Percentiles rank a stretch among this genome's conserved stretches.
Evolutionary conservation across 2,113 vertebrate genomes (phyloP).

Genomic region (Siphamia tubifer): DNA sequence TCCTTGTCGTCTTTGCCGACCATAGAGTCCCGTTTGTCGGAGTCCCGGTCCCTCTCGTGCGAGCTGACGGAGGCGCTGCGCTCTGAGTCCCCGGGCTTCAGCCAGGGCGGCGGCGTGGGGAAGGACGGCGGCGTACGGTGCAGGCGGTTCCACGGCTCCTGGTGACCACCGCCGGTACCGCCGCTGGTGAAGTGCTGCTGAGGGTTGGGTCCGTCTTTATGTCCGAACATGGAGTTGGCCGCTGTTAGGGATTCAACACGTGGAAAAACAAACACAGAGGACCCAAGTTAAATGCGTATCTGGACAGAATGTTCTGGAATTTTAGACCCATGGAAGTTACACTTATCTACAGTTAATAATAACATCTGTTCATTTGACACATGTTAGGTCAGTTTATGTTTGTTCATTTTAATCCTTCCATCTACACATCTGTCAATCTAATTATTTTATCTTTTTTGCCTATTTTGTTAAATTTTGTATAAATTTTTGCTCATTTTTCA

Average conservation of each 20-base stretch:
- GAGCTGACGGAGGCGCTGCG: conserved; percentile 91
- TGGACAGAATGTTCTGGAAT: neutral
- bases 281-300: conserved; percentile 66
- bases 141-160: conserved; percentile 98
- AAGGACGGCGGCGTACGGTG: conserved; percentile 98
- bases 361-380: too few relatives aligned
- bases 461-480: too few relatives aligned
- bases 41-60: conserved; percentile 91
- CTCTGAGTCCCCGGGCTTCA: conserved; percentile 95
- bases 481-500: too few relatives aligned
- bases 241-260: conserved; percentile 84
- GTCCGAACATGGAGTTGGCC: conserved; percentile 94
- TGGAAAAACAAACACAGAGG: conserved; percentile 57
- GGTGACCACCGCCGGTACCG: conserved; percentile 85
- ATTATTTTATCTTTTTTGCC: too few relatives aligned
- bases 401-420: too few relatives aligned
- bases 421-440: too few relatives aligned
- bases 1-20: conserved; percentile 96
- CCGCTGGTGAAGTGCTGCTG: conserved; percentile 93
- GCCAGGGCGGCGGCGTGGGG: conserved; percentile 97
- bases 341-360: too few relatives aligned
- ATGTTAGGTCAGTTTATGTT: too few relatives aligned
- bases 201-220: conserved; percentile 92
- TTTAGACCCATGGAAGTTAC: too few relatives aligned
- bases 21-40: conserved; percentile 92